phyloP scores from a whole-genome alignment of 2,888 invertebrate genomes.

The Lamellibrachia satsuma region DNA sequence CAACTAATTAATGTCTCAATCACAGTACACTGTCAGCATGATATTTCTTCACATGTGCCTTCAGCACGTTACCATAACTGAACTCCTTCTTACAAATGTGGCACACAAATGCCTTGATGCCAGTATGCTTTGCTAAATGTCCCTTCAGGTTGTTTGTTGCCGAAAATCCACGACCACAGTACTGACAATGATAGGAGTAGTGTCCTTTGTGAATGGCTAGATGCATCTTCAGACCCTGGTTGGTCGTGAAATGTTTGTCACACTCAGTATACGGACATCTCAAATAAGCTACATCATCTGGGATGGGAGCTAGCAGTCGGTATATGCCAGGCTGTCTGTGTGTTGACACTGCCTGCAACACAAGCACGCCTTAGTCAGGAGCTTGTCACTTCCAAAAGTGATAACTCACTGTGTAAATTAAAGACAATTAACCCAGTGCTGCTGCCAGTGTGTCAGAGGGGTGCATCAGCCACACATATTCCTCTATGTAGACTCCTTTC shows the following conservation, averaged over 20 bases:
- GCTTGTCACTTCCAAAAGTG: too few relatives aligned
- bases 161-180: conserved; percentile 20
- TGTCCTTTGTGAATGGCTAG: background rate
- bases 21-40: background rate
- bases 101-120: conserved; percentile 27
- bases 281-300: background rate
- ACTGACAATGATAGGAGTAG: conserved; percentile 21
- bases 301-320: background rate
- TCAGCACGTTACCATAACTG: conserved; percentile 24
- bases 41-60: conserved; percentile 14
- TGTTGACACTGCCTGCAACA: background rate
- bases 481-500: too few relatives aligned
- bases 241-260: background rate
- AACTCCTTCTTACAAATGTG: conserved; percentile 23
- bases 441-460: too few relatives aligned
- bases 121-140: conserved; percentile 27
- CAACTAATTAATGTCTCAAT: background rate
- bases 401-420: too few relatives aligned
- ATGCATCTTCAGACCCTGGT: background rate
- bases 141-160: conserved; percentile 27
- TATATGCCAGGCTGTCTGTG: background rate
- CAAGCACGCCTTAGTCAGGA: too few relatives aligned
- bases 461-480: too few relatives aligned
- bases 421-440: too few relatives aligned
- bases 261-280: background rate